Conservation (phyloP, 2,113 vertebrate species). For the Coptodon bakossiorum region DNA sequence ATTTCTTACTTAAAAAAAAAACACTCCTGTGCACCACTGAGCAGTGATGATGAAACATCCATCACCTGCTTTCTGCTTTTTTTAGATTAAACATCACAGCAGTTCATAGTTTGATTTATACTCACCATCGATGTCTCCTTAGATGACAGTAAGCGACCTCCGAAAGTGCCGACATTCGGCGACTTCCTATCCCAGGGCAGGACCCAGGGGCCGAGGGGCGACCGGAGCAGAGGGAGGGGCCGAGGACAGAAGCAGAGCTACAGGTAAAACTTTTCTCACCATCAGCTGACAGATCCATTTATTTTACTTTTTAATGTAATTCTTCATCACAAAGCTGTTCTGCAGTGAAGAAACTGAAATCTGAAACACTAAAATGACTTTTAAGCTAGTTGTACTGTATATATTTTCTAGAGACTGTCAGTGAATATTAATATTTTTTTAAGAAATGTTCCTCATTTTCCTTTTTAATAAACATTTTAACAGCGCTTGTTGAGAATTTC, state of each 20-base stretch:
- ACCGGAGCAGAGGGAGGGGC: conserved; percentile 46
- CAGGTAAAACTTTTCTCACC: conserved; percentile 67
- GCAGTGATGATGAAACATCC: not conserved
- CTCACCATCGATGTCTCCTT: not conserved
- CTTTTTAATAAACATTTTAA: not conserved
- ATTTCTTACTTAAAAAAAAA: not conserved
- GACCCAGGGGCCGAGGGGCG: conserved; percentile 53
- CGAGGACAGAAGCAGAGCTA: conserved; percentile 70
- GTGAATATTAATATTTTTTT: fast-evolving
- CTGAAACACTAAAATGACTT: not conserved
- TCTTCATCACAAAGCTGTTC: not conserved
- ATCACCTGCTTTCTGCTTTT: not conserved
- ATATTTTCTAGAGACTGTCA: not conserved
- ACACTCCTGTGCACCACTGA: not conserved
- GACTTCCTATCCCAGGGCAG: conserved; percentile 77
- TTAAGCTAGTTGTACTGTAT: not conserved
- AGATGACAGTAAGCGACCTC: conserved; percentile 72
- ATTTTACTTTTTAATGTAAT: not conserved
- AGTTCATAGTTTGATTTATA: not conserved
- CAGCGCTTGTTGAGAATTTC: not conserved
- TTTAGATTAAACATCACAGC: not conserved
- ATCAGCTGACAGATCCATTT: not conserved
- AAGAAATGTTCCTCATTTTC: not conserved
- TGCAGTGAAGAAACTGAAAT: not conserved
- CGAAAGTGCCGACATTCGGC: conserved; percentile 76